phyloP scores from a whole-genome alignment of 2,797 vertebrate genomes.

The Semaprochilodus insignis region DNA sequence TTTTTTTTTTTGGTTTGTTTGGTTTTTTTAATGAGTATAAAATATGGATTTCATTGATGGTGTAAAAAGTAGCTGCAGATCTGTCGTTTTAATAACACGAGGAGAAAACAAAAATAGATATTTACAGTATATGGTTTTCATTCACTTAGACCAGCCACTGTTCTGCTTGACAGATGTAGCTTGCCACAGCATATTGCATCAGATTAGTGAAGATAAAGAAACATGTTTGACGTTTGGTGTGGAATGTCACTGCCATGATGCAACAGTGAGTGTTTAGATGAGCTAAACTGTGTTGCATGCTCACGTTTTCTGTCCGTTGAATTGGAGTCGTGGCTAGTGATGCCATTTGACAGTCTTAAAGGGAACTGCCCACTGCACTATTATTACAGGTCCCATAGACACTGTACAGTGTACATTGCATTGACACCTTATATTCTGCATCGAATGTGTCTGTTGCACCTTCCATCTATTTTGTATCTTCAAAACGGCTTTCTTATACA shows the following conservation, averaged over 20 bases:
- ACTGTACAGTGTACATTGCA: conserved; percentile 15
- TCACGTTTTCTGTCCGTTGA: not conserved
- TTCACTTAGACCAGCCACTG: conserved; percentile 69
- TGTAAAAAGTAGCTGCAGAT: not conserved
- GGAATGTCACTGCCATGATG: conserved; percentile 50
- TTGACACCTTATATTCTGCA: conserved; percentile 57
- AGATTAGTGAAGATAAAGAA: conserved; percentile 27
- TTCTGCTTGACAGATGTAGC: conserved; percentile 44
- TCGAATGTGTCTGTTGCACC: conserved; percentile 55
- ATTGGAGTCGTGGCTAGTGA: not conserved
- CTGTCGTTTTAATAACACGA: conserved; percentile 18
- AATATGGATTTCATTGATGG: conserved; percentile 7
- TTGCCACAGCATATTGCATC: conserved; percentile 39
- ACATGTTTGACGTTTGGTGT: conserved; percentile 22
- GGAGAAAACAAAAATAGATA: not conserved
- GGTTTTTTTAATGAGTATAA: not conserved
- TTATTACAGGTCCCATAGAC: conserved; percentile 11
- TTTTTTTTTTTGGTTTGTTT: too few species aligned
- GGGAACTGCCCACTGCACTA: conserved; percentile 11
- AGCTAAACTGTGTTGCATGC: conserved; percentile 9
- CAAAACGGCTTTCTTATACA: conserved; percentile 62
- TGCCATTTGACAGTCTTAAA: conserved; percentile 21
- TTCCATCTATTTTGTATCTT: conserved; percentile 55
- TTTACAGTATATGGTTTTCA: conserved; percentile 23
- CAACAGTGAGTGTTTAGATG: conserved; percentile 30